A percentile compares a stretch with the other conserved stretches of the same genome.
phyloP scores from a whole-genome alignment of 2,113 vertebrate species.

The Haplochromis vanheusdeni region DNA sequence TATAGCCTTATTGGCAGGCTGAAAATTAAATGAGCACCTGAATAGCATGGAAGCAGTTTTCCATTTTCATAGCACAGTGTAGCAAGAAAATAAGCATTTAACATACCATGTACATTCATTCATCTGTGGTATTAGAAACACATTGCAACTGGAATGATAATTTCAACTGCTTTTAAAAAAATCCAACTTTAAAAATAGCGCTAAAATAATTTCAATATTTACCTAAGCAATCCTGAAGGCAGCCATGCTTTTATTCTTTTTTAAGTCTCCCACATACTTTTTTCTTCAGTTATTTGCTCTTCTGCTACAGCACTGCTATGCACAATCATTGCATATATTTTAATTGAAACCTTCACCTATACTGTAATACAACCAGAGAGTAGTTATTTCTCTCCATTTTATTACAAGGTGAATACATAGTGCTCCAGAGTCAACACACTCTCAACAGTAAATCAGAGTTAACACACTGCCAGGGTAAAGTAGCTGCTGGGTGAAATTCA shows the following conservation, averaged over 20 bases:
- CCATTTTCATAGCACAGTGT: neutral
- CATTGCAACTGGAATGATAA: neutral
- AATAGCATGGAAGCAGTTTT: neutral
- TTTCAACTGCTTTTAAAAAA: neutral
- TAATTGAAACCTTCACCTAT: neutral
- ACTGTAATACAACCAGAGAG: neutral
- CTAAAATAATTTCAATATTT: neutral
- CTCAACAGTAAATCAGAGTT: neutral
- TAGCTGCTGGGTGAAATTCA: conserved; percentile 6
- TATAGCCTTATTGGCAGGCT: neutral
- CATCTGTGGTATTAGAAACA: neutral
- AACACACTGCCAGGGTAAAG: neutral
- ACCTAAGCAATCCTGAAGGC: neutral
- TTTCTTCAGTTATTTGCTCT: neutral
- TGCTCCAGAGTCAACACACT: neutral
- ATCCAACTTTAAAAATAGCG: neutral
- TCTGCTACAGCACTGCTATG: neutral
- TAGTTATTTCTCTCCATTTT: neutral
- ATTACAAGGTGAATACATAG: neutral
- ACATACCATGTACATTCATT: neutral
- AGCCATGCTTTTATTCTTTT: neutral
- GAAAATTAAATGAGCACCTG: neutral
- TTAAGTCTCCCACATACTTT: neutral
- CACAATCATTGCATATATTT: neutral
- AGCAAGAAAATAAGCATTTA: neutral